phyloP scores from a whole-genome alignment of 2,888 invertebrate genomes.

The Sisyra nigra region DNA sequence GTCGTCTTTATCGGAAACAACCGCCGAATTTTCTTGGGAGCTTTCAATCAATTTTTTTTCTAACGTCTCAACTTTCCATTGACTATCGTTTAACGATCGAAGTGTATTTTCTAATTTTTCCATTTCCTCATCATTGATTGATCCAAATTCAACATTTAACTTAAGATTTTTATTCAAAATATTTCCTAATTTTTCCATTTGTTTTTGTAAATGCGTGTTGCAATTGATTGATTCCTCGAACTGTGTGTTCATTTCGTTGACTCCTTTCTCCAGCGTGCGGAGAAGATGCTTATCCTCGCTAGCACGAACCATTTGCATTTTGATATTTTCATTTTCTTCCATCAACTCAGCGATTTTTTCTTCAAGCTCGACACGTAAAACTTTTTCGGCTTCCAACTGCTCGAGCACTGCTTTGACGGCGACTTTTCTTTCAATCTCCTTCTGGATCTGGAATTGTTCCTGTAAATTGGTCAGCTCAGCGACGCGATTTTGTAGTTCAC shows the following conservation, averaged over 20 bases:
- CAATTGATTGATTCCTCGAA: background rate
- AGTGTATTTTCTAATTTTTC: conserved; percentile 24
- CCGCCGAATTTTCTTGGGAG: conserved; percentile 29
- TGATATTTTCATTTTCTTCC: background rate
- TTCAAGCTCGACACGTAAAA: background rate
- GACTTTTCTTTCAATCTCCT: background rate
- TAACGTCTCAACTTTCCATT: conserved; percentile 38
- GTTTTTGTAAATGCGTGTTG: background rate
- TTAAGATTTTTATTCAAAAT: conserved; percentile 4
- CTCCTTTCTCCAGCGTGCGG: background rate
- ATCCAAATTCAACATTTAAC: background rate
- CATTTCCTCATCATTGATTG: conserved; percentile 8
- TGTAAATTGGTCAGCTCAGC: background rate
- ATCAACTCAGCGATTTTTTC: background rate
- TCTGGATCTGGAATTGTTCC: background rate
- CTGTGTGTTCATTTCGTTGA: conserved; percentile 1
- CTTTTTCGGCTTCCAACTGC: background rate
- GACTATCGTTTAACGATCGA: conserved; percentile 37
- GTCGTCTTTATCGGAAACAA: conserved; percentile 22
- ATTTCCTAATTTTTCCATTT: background rate
- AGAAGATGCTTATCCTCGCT: background rate
- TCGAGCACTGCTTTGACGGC: background rate
- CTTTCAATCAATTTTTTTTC: conserved; percentile 40
- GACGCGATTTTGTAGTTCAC: conserved; percentile 35
- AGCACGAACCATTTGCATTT: background rate